Conservation (phyloP, 2,888 invertebrate species). For the Congeria kusceri region DNA sequence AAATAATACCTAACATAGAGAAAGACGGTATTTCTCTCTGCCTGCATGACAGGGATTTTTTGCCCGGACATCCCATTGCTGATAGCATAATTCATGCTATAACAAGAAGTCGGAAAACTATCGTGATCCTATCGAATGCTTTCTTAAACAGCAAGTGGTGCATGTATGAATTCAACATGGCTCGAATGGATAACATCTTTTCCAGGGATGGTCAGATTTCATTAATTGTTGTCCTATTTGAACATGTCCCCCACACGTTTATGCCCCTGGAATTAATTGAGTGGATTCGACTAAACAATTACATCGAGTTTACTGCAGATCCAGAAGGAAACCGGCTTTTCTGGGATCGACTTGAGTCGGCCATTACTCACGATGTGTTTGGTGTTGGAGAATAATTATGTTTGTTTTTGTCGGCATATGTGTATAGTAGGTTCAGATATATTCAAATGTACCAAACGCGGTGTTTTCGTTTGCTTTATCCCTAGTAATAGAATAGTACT, state of each 20-base stretch:
- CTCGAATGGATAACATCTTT: constrained; percentile 64
- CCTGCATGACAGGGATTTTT: constrained; percentile 67
- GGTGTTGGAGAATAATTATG: no score
- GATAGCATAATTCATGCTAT: constrained; percentile 68
- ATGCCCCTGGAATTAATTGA: constrained; percentile 36
- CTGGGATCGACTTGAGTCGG: constrained; percentile 15
- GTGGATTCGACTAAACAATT: constrained; percentile 25
- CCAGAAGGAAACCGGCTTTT: constrained; percentile 15
- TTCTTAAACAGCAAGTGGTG: constrained; percentile 69
- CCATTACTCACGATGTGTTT: no score
- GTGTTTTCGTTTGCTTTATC: no score
- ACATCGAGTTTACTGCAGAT: constrained; percentile 25
- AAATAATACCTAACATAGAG: constrained; percentile 29
- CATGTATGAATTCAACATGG: constrained; percentile 70
- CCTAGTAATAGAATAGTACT: no score
- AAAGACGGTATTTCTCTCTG: constrained; percentile 55
- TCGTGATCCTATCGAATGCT: constrained; percentile 59
- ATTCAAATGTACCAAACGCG: no score
- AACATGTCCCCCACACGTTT: constrained; percentile 3
- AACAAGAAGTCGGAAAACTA: constrained; percentile 63
- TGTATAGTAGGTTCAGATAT: no score
- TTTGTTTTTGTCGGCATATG: no score
- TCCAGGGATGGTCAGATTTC: constrained; percentile 17
- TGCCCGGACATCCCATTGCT: constrained; percentile 63
- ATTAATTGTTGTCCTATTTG: constrained; percentile 29